A percentile compares a stretch with the other conserved stretches of the same genome.
Conservation (phyloP, 2,113 vertebrate species). For the Petroica traversi region DNA sequence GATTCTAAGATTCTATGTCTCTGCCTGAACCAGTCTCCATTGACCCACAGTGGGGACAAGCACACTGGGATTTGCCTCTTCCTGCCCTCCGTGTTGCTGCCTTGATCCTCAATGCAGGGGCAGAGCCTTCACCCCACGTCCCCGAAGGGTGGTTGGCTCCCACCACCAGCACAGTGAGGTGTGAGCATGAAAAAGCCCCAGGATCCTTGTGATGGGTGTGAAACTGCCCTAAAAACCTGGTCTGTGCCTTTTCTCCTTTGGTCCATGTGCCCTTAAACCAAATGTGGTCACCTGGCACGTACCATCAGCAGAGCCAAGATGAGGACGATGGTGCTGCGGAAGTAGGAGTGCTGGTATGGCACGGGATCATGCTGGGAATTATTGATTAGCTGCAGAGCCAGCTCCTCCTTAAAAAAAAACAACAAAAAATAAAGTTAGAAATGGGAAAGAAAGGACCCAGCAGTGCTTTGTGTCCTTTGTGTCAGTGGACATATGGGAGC, state of each 20-base stretch:
- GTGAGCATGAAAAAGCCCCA: not conserved
- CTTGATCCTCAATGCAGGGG: not conserved
- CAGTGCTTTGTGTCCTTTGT: not conserved
- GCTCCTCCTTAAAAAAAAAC: slow-evolving; percentile 81
- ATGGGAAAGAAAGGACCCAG: not conserved
- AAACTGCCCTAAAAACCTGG: not conserved
- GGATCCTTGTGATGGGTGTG: not conserved
- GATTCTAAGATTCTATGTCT: not conserved
- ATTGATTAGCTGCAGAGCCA: slow-evolving; percentile 83
- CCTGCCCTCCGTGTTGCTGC: not conserved
- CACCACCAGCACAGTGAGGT: not conserved
- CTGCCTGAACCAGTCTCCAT: rapidly evolving
- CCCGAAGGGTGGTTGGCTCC: not conserved
- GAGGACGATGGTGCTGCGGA: slow-evolving; percentile 75
- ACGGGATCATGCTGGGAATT: slow-evolving; percentile 48
- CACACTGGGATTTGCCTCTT: not conserved
- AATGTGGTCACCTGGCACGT: not conserved
- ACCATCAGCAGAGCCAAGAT: slow-evolving; percentile 83
- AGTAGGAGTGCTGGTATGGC: slow-evolving; percentile 80
- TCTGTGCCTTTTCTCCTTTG: not conserved
- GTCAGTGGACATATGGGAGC: not conserved
- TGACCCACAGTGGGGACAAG: rapidly evolving
- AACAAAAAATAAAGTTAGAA: not conserved
- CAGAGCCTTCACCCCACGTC: not conserved
- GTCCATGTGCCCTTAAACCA: not conserved